A percentile compares a stretch with the other conserved stretches of the same genome.
phyloP scores from a whole-genome alignment of 2,888 invertebrate genomes.

The Teleiodes luculella region DNA sequence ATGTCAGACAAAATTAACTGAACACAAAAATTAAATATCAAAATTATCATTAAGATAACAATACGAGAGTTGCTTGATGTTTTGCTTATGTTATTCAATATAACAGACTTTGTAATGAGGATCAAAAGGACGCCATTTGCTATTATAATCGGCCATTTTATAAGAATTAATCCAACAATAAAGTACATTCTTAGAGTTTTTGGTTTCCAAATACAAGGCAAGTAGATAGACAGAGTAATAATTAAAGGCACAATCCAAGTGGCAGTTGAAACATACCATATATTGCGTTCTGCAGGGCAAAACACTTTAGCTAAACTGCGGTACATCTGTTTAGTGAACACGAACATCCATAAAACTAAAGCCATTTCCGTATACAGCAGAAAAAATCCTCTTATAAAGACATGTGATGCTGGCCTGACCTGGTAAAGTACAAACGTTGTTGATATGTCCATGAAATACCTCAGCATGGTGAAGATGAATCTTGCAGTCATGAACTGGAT shows the following conservation, averaged over 20 bases:
- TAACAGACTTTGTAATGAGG: slow-evolving; percentile 44
- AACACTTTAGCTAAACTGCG: slow-evolving; percentile 56
- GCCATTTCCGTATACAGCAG: slow-evolving; percentile 42
- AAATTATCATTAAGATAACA: slow-evolving; percentile 47
- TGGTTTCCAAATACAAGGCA: neutral
- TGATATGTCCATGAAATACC: slow-evolving; percentile 45
- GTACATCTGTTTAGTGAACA: slow-evolving; percentile 61
- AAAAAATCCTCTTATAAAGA: slow-evolving; percentile 10
- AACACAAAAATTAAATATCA: slow-evolving; percentile 58
- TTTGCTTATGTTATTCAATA: slow-evolving; percentile 41
- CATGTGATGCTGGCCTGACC: slow-evolving; percentile 24
- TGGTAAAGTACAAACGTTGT: slow-evolving; percentile 1
- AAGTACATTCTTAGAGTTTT: neutral
- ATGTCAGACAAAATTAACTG: slow-evolving; percentile 54
- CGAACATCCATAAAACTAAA: slow-evolving; percentile 59
- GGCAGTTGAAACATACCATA: slow-evolving; percentile 43
- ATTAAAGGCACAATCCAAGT: slow-evolving; percentile 50
- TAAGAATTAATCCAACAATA: slow-evolving; percentile 26
- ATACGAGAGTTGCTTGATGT: slow-evolving; percentile 42
- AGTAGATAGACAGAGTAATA: slow-evolving; percentile 20
- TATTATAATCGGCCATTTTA: slow-evolving; percentile 60
- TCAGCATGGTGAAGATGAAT: slow-evolving; percentile 45
- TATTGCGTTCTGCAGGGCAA: slow-evolving; percentile 27
- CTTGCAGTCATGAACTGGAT: slow-evolving; percentile 61
- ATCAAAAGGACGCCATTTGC: slow-evolving; percentile 49